Base-by-base conservation (phyloP, 2,797 vertebrate genomes). In the Uromys caudimaculatus region DNA sequence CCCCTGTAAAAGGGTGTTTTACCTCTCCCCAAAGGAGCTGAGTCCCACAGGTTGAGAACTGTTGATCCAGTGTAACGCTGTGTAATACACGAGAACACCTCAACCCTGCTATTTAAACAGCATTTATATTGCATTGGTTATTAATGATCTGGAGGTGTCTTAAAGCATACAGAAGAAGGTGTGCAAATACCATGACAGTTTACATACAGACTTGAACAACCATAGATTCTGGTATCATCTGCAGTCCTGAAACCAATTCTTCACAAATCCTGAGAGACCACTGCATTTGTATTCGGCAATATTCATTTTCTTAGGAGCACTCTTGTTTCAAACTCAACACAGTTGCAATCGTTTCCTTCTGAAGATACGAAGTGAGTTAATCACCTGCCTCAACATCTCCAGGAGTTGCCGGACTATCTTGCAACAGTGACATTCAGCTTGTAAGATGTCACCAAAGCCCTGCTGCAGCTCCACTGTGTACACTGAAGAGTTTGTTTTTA, bases 321-420 rank as follows among this genome's bases (percentile, higher is more conserved):
- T 69, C 54, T 81, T 54, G 32, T 90, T 95, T 93, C 67, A 93
- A 82, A 96, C 90, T 77, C 93, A 93, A 88, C 35, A 54, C 44
- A 88, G 89, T 3, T 69, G 47, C 83, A 77, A 79, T 93, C n/a
- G 32, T 78, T 89, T 95, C 79, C 50, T 84, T 92, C 67, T 89
- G 67, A 69, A 56, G 84, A 93, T 78, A 27, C 90, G 41, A 62
- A 9, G 10, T 93, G 77, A 93, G 35, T 32, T 91, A 78, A 64
- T 85, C 60, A 23, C 88, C 54, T 89, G 67, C 73, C 71, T 76
- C 95, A 73, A 85, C 86, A 73, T 84, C 32, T 9, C 11, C 44
- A 62, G 76, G 81, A 71, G 58, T 56, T 41, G 62, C 64, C 67
- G 58, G 73, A 85, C 81, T 54, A 32, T 91, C 83, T 76, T 91